phyloP scores from a whole-genome alignment of 2,113 vertebrate species.

The Lepidothrix coronata region DNA sequence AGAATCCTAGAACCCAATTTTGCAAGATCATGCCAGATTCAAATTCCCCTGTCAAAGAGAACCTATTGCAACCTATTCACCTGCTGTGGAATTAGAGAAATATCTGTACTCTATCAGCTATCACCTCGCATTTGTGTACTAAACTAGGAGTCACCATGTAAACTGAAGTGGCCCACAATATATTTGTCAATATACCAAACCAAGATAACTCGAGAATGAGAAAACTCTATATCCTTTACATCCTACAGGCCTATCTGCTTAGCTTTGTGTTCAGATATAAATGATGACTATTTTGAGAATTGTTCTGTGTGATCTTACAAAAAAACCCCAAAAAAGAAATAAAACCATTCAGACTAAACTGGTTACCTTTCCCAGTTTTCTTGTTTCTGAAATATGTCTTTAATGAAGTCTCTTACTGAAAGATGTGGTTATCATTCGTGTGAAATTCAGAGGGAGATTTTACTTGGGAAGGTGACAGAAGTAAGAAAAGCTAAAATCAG shows the following conservation, averaged over 20 bases:
- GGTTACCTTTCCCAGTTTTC: not conserved
- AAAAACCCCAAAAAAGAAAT: not conserved
- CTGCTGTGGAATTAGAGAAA: not conserved
- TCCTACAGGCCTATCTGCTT: not conserved
- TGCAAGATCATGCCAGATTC: not conserved
- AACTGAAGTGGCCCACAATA: not conserved
- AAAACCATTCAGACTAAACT: not conserved
- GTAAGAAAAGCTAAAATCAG: not conserved
- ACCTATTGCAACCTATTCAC: not conserved
- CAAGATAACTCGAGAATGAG: not conserved
- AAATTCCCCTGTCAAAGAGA: not conserved
- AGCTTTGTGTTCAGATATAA: not conserved
- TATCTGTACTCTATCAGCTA: rapidly evolving
- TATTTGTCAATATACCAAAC: not conserved
- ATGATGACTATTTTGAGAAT: not conserved
- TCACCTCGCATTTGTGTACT: rapidly evolving
- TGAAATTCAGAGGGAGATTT: not conserved
- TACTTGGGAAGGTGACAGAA: not conserved
- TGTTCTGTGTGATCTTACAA: not conserved
- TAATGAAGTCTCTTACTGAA: not conserved
- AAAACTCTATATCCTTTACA: not conserved
- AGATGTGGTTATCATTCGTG: not conserved
- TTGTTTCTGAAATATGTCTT: not conserved
- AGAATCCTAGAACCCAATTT: not conserved
- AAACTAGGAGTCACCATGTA: not conserved